Evolutionary conservation across 1,140 invertebrate genomes (phyloP).

Genomic region (Ips typographus): DNA sequence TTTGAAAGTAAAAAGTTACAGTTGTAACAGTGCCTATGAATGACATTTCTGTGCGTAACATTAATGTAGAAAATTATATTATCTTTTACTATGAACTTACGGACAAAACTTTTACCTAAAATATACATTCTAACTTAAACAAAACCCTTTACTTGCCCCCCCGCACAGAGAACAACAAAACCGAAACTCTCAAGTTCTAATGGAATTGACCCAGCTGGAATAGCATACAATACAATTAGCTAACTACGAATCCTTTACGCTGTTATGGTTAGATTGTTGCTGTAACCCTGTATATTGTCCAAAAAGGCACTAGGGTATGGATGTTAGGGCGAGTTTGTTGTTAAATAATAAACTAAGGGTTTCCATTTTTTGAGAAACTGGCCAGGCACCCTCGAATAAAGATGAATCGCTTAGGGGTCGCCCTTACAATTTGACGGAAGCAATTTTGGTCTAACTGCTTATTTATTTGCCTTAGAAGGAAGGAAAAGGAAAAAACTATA

Average conservation of each 20-base stretch:
- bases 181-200: conserved; percentile 21
- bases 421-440: background rate
- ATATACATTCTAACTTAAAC: conserved; percentile 23
- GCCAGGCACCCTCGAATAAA: background rate
- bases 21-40: too few relatives aligned
- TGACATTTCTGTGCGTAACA: too few relatives aligned
- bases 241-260: conserved; percentile 16
- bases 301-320: background rate
- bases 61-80: too few relatives aligned
- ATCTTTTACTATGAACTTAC: too few relatives aligned
- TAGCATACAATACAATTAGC: conserved; percentile 27
- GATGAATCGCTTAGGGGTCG: background rate
- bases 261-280: conserved; percentile 15
- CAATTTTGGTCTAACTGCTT: background rate
- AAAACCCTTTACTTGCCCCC: conserved; percentile 12
- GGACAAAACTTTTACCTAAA: background rate
- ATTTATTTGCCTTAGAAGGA: background rate
- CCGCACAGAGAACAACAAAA: conserved; percentile 19
- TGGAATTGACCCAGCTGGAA: conserved; percentile 28
- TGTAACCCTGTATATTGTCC: conserved; percentile 17
- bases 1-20: too few relatives aligned
- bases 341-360: background rate
- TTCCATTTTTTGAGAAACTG: background rate
- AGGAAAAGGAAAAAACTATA: background rate
- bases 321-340: background rate